These are phyloP conservation scores for Rhinoraja longicauda DNA, from an alignment of 2,797 vertebrate genomes.

Conservation along the genomic window DNA sequence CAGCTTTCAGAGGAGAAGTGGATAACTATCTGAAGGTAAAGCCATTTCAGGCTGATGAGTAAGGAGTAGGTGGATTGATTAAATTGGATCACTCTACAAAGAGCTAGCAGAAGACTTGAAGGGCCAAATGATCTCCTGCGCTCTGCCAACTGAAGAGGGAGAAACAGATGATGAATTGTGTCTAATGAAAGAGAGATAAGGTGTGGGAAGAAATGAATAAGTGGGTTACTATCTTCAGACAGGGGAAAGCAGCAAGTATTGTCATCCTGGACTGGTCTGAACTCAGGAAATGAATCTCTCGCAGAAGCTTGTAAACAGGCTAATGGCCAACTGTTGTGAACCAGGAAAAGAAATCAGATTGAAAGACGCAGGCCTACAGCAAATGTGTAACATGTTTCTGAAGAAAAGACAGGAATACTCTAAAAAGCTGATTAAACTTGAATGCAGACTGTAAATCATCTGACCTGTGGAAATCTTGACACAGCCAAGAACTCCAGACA, in stretches of 20 bases:
- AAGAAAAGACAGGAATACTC: neutral
- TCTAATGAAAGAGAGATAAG: neutral
- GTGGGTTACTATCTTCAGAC: neutral
- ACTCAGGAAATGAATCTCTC: neutral
- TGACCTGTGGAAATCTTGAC: neutral
- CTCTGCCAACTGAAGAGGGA: no score
- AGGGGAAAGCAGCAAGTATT: neutral
- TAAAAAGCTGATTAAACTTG: neutral
- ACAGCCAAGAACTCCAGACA: constrained; percentile 21
- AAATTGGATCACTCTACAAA: no score
- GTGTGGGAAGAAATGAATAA: neutral
- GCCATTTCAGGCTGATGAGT: no score
- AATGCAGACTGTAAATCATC: neutral
- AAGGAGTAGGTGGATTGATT: no score
- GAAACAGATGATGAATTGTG: no score
- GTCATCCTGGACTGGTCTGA: neutral
- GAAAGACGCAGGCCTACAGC: neutral
- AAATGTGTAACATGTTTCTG: neutral
- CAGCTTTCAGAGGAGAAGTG: no score
- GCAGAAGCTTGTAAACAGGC: neutral
- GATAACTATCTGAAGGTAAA: no score
- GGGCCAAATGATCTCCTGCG: no score
- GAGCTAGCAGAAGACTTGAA: no score
- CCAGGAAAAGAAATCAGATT: neutral
- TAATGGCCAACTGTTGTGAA: neutral